A percentile compares a stretch with the other conserved stretches of the same genome.
Evolutionary conservation across 2,888 invertebrate species (phyloP).

Genomic region (Endotricha flammealis): DNA sequence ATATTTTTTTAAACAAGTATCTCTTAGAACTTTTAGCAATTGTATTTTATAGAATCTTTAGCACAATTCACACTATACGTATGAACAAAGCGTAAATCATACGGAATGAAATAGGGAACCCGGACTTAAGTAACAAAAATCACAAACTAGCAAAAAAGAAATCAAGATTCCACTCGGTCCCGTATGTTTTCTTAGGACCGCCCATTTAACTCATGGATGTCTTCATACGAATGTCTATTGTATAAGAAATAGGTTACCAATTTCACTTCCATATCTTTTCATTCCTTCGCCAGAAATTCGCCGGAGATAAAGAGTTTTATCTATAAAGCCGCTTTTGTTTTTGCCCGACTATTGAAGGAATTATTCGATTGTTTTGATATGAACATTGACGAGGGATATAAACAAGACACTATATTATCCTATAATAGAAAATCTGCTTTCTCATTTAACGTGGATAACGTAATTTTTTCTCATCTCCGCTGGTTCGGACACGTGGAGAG

Average conservation of each 20-base stretch:
- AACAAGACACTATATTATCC: no score
- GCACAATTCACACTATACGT: no score
- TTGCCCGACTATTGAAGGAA: neutral
- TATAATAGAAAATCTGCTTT: no score
- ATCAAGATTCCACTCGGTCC: conserved; percentile 36
- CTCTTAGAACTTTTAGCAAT: no score
- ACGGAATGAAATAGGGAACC: conserved; percentile 1
- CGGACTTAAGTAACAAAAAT: conserved; percentile 1
- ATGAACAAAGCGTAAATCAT: neutral
- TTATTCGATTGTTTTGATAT: neutral
- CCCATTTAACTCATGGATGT: conserved; percentile 45
- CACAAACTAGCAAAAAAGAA: conserved; percentile 32
- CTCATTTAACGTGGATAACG: no score
- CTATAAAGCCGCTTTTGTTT: neutral
- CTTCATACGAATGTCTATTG: conserved; percentile 33
- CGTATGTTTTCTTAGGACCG: conserved; percentile 53
- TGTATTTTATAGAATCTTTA: no score
- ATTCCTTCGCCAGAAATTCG: conserved; percentile 16
- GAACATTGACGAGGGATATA: no score
- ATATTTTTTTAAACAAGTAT: no score
- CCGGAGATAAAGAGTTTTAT: conserved; percentile 15
- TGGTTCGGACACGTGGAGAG: no score
- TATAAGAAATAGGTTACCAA: conserved; percentile 25
- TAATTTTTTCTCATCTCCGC: no score
- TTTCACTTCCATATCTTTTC: conserved; percentile 23